Conservation (phyloP, 2,113 vertebrate species). For the Podarcis cretensis region DNA sequence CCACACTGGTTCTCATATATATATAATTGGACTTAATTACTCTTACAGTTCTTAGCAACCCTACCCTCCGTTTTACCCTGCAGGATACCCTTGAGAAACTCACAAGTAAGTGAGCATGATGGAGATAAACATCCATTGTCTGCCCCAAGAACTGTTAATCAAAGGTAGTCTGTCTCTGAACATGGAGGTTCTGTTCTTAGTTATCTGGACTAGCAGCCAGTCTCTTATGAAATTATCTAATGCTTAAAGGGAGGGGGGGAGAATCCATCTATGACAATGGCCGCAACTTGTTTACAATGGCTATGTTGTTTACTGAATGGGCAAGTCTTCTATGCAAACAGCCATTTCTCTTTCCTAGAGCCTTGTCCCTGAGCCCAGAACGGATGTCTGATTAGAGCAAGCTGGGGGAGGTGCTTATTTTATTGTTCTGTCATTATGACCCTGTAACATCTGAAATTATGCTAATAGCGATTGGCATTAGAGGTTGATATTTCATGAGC, state of each 20-base stretch:
- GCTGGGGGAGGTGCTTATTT: not conserved
- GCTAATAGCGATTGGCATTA: slow-evolving; percentile 4
- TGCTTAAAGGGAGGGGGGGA: not conserved
- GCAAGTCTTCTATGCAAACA: not conserved
- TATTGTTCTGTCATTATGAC: not conserved
- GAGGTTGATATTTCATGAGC: slow-evolving; percentile 28
- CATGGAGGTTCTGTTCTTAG: not conserved
- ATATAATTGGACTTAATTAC: not conserved
- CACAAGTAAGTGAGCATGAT: not conserved
- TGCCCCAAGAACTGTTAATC: not conserved
- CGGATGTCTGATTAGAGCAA: not conserved
- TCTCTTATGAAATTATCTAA: not conserved
- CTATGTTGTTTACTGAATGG: not conserved
- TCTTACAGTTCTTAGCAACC: not conserved
- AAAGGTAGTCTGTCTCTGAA: not conserved
- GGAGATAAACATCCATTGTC: not conserved
- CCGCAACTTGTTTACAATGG: too few species aligned
- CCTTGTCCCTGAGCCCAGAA: not conserved
- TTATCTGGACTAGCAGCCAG: not conserved
- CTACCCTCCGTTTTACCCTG: not conserved
- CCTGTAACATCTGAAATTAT: not conserved
- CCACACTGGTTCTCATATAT: too few species aligned
- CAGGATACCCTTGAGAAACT: not conserved
- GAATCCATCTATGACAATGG: not conserved
- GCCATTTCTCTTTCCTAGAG: not conserved